A percentile compares a stretch with the other conserved stretches of the same genome.
Evolutionary conservation across 2,797 vertebrate genomes (phyloP).

Genomic region (Mus caroli): DNA sequence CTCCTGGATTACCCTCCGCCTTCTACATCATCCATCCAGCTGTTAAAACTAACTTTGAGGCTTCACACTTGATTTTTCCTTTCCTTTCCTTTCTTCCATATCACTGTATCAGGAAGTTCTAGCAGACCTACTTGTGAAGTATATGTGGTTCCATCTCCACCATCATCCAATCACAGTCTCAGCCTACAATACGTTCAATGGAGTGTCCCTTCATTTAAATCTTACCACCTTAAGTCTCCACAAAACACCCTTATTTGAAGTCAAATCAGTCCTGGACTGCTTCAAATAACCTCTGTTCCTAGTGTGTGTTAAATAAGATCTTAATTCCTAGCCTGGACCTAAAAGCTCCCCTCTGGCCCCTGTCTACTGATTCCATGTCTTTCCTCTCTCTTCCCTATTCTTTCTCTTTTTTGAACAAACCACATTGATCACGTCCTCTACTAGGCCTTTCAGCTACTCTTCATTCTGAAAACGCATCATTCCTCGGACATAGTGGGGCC

Average conservation of each 20-base stretch:
- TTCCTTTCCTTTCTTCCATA: constrained; percentile 1
- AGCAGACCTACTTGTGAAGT: constrained; percentile 10
- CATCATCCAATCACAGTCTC: not conserved
- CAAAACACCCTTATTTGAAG: constrained; percentile 35
- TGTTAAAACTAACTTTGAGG: constrained; percentile 18
- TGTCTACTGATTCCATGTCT: not conserved
- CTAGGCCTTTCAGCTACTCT: constrained; percentile 23
- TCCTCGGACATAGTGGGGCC: not conserved
- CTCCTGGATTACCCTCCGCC: not conserved
- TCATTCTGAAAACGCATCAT: constrained; percentile 24
- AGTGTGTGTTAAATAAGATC: constrained; percentile 24
- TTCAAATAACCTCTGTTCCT: constrained; percentile 41
- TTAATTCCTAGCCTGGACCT: constrained; percentile 6
- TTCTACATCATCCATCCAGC: not conserved
- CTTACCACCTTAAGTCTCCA: constrained; percentile 16
- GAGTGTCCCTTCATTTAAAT: constrained; percentile 1
- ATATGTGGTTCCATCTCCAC: constrained; percentile 2
- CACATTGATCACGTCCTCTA: not conserved
- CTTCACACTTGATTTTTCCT: constrained; percentile 6
- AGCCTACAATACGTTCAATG: constrained; percentile 1
- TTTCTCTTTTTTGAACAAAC: not conserved
- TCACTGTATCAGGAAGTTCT: constrained; percentile 23
- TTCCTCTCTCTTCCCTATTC: not conserved
- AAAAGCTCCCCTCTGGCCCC: not conserved
- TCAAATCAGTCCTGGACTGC: constrained; percentile 1